phyloP scores from a whole-genome alignment of 2,888 invertebrate species.

The Romanomermis culicivorax region DNA sequence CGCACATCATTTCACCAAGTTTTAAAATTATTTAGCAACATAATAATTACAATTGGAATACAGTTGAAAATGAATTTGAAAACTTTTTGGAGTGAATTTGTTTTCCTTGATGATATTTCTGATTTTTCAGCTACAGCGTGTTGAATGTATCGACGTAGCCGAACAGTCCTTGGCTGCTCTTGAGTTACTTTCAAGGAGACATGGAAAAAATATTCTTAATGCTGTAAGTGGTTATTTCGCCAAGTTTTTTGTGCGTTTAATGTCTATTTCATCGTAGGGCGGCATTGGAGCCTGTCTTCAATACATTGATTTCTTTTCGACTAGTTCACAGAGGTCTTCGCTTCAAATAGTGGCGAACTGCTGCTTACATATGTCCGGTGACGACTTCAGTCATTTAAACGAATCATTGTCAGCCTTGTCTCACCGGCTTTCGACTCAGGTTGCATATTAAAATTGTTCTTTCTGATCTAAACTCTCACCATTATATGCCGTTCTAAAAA shows the following conservation, averaged over 20 bases:
- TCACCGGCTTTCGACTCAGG: slow-evolving; percentile 38
- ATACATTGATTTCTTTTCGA: slow-evolving; percentile 93
- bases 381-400: slow-evolving; percentile 77
- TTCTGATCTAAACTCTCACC: slow-evolving; percentile 1
- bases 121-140: slow-evolving; percentile 53
- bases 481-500: background rate
- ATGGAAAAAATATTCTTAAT: slow-evolving; percentile 83
- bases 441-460: too few relatives aligned
- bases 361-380: slow-evolving; percentile 42
- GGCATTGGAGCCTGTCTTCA: slow-evolving; percentile 88
- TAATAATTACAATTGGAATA: too few relatives aligned
- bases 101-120: background rate
- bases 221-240: slow-evolving; percentile 41
- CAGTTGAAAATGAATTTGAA: too few relatives aligned
- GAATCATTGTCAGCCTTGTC: slow-evolving; percentile 69
- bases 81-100: too few relatives aligned
- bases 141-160: slow-evolving; percentile 98
- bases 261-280: slow-evolving; percentile 38
- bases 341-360: slow-evolving; percentile 91
- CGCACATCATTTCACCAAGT: too few relatives aligned
- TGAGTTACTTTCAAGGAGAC: slow-evolving; percentile 83
- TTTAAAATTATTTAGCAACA: too few relatives aligned
- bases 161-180: slow-evolving; percentile 91
- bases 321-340: slow-evolving; percentile 86
- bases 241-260: background rate